These are phyloP conservation scores for Podabrus alpinus DNA, from an alignment of 2,888 invertebrate species.

Conservation along the genomic window DNA sequence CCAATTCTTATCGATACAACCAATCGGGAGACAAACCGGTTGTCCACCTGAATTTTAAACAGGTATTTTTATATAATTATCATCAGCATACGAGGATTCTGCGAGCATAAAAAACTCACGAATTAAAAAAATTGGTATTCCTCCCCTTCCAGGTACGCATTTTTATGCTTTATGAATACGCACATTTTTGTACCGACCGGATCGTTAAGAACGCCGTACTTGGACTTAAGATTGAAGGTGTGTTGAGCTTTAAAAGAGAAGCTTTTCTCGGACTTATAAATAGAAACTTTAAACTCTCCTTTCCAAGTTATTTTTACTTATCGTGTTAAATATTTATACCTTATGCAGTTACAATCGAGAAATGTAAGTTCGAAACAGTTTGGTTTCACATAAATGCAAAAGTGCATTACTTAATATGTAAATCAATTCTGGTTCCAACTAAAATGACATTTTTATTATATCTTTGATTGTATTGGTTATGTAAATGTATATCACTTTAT, in stretches of 20 bases:
- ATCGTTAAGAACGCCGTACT: background rate
- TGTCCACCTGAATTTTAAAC: slow-evolving; percentile 9
- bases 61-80: slow-evolving; percentile 9
- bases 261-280: background rate
- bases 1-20: slow-evolving; percentile 13
- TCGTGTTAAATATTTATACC: background rate
- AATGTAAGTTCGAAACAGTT: background rate
- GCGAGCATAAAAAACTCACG: background rate
- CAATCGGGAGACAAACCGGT: slow-evolving; percentile 16
- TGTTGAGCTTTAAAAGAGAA: background rate
- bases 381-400: background rate
- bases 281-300: background rate
- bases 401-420: background rate
- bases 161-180: background rate
- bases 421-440: background rate
- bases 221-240: background rate
- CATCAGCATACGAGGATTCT: slow-evolving; percentile 11
- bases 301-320: background rate
- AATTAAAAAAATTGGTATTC: background rate
- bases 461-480: slow-evolving; percentile 21
- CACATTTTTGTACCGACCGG: background rate
- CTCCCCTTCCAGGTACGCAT: background rate
- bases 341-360: background rate
- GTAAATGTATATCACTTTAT: slow-evolving; percentile 36
- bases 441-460: slow-evolving; percentile 9